Evolutionary conservation across 1,140 invertebrate genomes (phyloP), one percentile per base, ranked within the genome.

Genomic region (Pseudobourletiella spinata): DNA sequence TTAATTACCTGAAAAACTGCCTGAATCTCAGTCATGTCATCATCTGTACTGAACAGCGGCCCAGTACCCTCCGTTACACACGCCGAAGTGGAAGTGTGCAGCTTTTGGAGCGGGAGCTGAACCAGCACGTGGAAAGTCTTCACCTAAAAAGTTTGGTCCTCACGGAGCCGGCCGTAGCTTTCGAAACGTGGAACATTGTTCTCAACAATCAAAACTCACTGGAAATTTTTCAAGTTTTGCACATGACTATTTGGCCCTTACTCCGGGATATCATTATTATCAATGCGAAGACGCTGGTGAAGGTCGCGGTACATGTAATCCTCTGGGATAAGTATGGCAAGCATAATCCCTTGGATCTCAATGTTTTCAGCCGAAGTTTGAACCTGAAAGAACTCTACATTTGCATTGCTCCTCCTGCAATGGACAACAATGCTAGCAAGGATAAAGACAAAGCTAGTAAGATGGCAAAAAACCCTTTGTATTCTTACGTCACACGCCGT

Each of bases 211-310:
- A 59, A 30, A 50, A 44, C 8, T 3, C 18, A n/a, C 43, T 64
- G 14, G 42, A 44, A 54, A 48, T 59, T 29, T 55, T 58, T 52
- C 62, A 59, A 64, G 57, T 64, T 20, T 28, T 64, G 0, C 62
- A 64, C 46, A 43, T 55, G 3, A 64, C 48, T 26, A 52, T 48
- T 48, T 64, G 62, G 62, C 51, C 57, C 15, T 24, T 32, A 15
- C 18, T 59, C 15, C n/a, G 57, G 24, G 32, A 52, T 43, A 42
- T 64, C 8, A 46, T 64, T 2, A 32, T 43, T 3, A 51, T 30
- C 29, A 59, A 58, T 55, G 51, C 32, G 14, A 44, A 26, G 8
- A 52, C 56, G 0, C 50, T 64, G 1, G 29, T 24, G 4, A 59
- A 25, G 16, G 46, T 64, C 16, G 62, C 56, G 1, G 28, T 64